Base-by-base conservation (phyloP, 1,140 invertebrate genomes). In the Drosophila parabipectinata region DNA sequence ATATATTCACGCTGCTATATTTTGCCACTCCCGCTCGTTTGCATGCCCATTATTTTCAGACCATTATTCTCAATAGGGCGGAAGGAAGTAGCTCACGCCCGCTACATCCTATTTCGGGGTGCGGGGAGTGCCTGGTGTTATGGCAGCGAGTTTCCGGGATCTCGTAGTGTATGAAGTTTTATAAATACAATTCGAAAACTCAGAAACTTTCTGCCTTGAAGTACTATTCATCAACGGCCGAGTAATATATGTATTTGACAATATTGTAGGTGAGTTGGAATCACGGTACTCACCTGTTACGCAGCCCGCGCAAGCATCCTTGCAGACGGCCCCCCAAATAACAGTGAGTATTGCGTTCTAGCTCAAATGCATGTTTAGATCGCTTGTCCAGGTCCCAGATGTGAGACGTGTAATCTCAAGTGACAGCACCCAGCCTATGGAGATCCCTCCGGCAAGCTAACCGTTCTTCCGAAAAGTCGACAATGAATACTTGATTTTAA, bases 181-280 rank as follows among this genome's bases (percentile, higher is more conserved):
- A n/a, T 14, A 60, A 53, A 55, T 64, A 77, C 68, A 72, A 64
- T 78, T 64, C 68, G 68, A 72, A 60, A 67, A 34, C 74, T 72
- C 55, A 44, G 74, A 78, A 77, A 77, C 34, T 72, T 72, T 52
- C 51, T 59, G 73, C 58, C 50, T 39, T 72, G 50, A 52, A 3
- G 18, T 75, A 75, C 73, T 58, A 30, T 26, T 37, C 26, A 51
- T 14, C 6, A 5, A 12, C 4, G 8, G 2, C 39, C n/a, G 21
- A 21, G 21, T 21, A 21, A 21, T 21, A 18, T 18, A 18, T 18
- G 18, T 18, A 18, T 18, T 18, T 18, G 18, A 18, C 1, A n/a
- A 41, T 15, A 41, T 4, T 44, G 41, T 3, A 44, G 41, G 41
- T 44, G 41, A 18, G 41, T 18, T 44, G 41, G 41, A 44, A 44